Base-by-base conservation (phyloP, 2,113 vertebrate genomes). In the Mastomys natalensis region DNA sequence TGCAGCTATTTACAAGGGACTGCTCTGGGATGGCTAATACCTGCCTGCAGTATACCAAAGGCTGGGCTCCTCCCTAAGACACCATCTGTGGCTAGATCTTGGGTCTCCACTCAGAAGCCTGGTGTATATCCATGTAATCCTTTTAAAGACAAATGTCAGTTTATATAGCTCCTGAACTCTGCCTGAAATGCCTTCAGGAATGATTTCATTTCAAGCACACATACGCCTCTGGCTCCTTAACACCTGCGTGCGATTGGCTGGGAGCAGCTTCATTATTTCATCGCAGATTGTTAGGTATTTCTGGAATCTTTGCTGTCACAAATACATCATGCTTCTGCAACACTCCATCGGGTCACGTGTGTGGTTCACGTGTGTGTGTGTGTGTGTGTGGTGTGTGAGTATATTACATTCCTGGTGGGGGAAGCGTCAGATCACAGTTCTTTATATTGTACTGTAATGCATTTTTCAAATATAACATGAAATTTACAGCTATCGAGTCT, bases 101-200 rank as follows among this genome's bases (percentile, higher is more conserved):
- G 13, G 40, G 45, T 53, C 64, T 76, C 17, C 72, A 72, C 85
- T 77, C 21, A 48, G 60, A 16, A 13, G 74, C 22, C n/a, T 7
- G 1, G 0, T 1, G 17, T 26, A 3, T 3, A 13, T 43, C 24
- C 45, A 2, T 3, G 1, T 29, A 1, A 66, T 34, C 68, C 48
- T 68, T 53, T 72, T 22, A 12, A 89, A 64, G 55, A 21, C 13
- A 21, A 58, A 1, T 0, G 5, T 5, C 11, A 19, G 53, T 55
- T 58, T 74, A 2, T 10, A 10, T 16, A 51, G 4, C 58, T 51
- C 4, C 48, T 37, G 13, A 70, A 48, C 70, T 0, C 4, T 9
- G 88, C 51, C 34, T 74, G 31, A 62, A 73, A 43, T 19, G 4
- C 34, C 0, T 62, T 55, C 37, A 24, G 76, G 34, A 82, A 29